These are phyloP conservation scores for Scolopax rusticola DNA, from an alignment of 2,797 vertebrate species.

Conservation along the genomic window DNA sequence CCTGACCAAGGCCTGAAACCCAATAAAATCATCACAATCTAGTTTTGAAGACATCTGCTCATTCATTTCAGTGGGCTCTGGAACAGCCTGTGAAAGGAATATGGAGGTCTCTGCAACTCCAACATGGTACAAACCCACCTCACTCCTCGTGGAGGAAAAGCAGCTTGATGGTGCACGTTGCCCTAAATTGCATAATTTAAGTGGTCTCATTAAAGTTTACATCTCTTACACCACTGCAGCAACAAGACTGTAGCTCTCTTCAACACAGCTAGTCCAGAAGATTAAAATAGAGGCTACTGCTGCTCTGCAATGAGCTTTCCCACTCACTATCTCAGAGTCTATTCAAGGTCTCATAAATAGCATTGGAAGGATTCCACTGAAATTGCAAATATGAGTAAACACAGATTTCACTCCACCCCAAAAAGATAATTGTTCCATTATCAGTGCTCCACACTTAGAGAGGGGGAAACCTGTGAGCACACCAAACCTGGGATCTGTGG, in stretches of 20 bases:
- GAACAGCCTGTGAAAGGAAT: not conserved
- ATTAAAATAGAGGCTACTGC: not conserved
- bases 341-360: constrained; percentile 14
- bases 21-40: not conserved
- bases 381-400: constrained; percentile 40
- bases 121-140: not conserved
- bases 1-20: not conserved
- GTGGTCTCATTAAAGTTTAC: not conserved
- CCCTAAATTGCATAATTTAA: not conserved
- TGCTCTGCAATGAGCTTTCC: not conserved
- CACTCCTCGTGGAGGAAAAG: rapidly evolving
- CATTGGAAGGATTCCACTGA: constrained; percentile 29
- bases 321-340: not conserved
- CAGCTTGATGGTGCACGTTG: not conserved
- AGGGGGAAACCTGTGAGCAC: not conserved
- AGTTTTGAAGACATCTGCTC: not conserved
- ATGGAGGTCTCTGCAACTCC: not conserved
- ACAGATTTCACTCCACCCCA: constrained; percentile 6
- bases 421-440: not conserved
- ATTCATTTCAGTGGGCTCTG: not conserved
- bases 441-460: not conserved
- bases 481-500: not conserved
- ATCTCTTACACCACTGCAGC: not conserved
- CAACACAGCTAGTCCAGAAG: not conserved
- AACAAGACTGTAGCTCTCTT: not conserved